phyloP scores from a whole-genome alignment of 2,797 vertebrate species.

The Protosalanx chinensis region DNA sequence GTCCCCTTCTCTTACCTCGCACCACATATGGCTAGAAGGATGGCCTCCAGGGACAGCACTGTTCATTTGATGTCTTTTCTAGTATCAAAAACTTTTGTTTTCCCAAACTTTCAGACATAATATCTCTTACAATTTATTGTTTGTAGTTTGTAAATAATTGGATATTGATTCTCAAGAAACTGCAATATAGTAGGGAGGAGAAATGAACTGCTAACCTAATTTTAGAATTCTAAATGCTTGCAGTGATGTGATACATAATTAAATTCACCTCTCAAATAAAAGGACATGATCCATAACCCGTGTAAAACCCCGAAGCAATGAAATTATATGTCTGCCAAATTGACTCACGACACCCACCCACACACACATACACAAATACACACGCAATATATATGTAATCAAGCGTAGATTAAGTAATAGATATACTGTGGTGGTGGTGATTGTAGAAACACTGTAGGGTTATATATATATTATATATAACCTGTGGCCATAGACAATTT shows the following conservation, averaged over 20 bases:
- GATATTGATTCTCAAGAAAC: not conserved
- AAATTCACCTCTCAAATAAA: conserved; percentile 35
- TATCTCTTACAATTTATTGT: not conserved
- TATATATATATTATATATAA: too few species aligned
- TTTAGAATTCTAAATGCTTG: conserved; percentile 37
- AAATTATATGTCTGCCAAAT: conserved; percentile 36
- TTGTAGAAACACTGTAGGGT: not conserved
- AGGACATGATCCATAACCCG: conserved; percentile 33
- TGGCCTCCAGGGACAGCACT: not conserved
- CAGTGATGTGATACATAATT: conserved; percentile 45
- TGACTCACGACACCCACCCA: not conserved
- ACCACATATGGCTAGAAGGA: conserved; percentile 10
- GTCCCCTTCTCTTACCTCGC: not conserved
- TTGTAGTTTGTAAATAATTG: conserved; percentile 10
- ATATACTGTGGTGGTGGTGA: not conserved
- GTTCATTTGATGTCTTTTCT: conserved; percentile 19
- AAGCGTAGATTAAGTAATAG: not conserved
- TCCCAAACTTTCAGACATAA: not conserved
- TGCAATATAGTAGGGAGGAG: conserved; percentile 11
- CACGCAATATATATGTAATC: not conserved
- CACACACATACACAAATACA: conserved; percentile 2
- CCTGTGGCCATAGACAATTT: not conserved
- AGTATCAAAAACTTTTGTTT: conserved; percentile 12
- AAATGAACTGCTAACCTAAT: conserved; percentile 28
- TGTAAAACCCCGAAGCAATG: conserved; percentile 30